Evolutionary conservation across 2,113 vertebrate species (phyloP), one percentile per base, ranked within the genome.

Genomic region (Kryptolebias marmoratus): DNA sequence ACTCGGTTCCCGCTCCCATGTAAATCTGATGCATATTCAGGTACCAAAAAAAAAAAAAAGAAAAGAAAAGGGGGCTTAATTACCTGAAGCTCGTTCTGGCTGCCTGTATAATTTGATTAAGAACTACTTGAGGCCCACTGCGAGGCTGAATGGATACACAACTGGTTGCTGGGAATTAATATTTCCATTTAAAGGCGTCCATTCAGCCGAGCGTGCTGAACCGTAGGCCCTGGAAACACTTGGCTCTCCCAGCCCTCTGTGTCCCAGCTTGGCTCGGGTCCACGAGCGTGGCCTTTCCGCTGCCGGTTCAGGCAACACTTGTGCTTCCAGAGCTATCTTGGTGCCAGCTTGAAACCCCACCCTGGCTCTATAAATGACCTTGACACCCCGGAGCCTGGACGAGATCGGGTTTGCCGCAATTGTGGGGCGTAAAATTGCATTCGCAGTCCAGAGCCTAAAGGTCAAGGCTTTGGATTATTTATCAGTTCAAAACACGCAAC

Each of bases 41-140:
- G 85, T 90, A 75, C 22, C 22, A 22, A 22, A 22, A 22, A 22
- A 74, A 87, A 85, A 11, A 36, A 7, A 36, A 36, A 36, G 0
- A 42, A 42, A 42, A 10, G 39, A 42, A 9, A 9, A 9, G 5
- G 39, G 50, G 82, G 84, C 75, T 88, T 89, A 83, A 91, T 93
- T 88, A 91, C 89, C 92, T 86, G 83, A 83, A 84, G 84, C 87
- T 88, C 86, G 80, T 79, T 88, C 72, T 79, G 88, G 80, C 83
- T 88, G 90, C 86, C 76, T 91, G 82, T 88, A 87, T 93, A 88
- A 91, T 93, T 92, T 91, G 80, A 91, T 91, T 91, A 94, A 91
- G 88, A 93, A 90, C 84, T 88, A 89, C 91, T 93, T 79, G 76
- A 90, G 68, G 71, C 88, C 83, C 69, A 89, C 88, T 89, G 86